phyloP scores from a whole-genome alignment of 2,888 invertebrate genomes.

The Agrochola lota region DNA sequence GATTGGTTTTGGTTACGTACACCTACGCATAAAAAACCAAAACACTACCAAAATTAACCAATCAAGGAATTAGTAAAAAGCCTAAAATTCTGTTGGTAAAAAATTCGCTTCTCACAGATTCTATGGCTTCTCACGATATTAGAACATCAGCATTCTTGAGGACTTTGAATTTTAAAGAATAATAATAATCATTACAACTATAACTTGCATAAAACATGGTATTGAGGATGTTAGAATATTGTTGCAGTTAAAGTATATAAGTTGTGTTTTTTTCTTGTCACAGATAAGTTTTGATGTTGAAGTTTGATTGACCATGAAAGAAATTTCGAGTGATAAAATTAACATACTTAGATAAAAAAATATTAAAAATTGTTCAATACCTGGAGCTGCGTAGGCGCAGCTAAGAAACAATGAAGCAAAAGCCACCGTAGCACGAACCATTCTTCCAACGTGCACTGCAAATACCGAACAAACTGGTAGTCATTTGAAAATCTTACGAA shows the following conservation, averaged over 20 bases:
- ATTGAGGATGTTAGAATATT: not conserved
- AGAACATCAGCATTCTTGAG: not conserved
- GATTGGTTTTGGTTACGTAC: too few species aligned
- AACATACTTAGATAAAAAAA: not conserved
- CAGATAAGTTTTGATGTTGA: not conserved
- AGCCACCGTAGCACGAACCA: slow-evolving; percentile 17
- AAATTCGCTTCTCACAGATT: not conserved
- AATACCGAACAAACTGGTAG: not conserved
- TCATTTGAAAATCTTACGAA: not conserved
- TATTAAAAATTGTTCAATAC: slow-evolving; percentile 9
- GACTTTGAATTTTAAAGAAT: not conserved
- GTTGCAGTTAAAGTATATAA: not conserved
- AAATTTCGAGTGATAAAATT: not conserved
- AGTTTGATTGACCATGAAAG: not conserved
- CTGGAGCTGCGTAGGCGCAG: slow-evolving; percentile 32
- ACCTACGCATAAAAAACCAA: not conserved
- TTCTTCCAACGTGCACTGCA: slow-evolving; percentile 21
- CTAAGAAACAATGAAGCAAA: slow-evolving; percentile 10
- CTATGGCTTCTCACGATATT: not conserved
- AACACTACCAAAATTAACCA: not conserved
- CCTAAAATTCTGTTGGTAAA: not conserved
- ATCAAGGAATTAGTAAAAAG: not conserved
- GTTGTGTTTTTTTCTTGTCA: not conserved
- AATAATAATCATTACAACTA: not conserved
- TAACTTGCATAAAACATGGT: not conserved